These are phyloP conservation scores for Xerus inauris DNA, from an alignment of 2,113 vertebrate species.

Conservation along the genomic window DNA sequence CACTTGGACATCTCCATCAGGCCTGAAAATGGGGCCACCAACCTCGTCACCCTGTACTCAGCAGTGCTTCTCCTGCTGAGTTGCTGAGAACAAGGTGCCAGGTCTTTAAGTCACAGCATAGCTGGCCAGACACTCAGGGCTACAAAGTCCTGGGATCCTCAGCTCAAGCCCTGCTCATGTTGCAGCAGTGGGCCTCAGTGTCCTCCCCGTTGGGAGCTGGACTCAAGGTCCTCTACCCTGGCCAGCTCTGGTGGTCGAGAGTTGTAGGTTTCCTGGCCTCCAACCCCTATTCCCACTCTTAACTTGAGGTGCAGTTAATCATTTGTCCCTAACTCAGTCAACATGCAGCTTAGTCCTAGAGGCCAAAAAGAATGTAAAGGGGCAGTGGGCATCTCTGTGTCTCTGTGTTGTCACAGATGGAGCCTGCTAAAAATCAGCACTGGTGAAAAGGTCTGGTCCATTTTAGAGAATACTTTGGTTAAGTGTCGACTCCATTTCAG, in stretches of 20 bases:
- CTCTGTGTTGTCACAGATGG: slow-evolving; percentile 42
- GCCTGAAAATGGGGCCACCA: neutral
- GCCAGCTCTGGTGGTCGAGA: neutral
- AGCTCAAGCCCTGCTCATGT: neutral
- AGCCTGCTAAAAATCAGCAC: neutral
- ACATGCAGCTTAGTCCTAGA: slow-evolving; percentile 68
- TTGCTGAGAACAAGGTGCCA: neutral
- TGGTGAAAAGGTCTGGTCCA: slow-evolving; percentile 62
- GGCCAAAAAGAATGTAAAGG: slow-evolving; percentile 66
- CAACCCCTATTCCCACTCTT: neutral
- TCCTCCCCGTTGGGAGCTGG: neutral
- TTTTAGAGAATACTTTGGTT: slow-evolving; percentile 50
- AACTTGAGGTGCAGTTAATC: neutral
- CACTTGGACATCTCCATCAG: neutral
- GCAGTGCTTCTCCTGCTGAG: neutral
- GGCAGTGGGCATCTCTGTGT: slow-evolving; percentile 2
- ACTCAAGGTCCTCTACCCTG: too few species aligned
- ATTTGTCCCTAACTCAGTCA: slow-evolving; percentile 41
- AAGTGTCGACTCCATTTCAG: neutral
- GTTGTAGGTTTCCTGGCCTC: neutral
- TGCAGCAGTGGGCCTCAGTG: neutral
- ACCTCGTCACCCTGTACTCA: neutral
- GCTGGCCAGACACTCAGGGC: neutral
- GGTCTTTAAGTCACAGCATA: neutral
- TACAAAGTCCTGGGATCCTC: neutral